Base-by-base conservation (phyloP, 2,113 vertebrate species). In the Boleophthalmus pectinirostris region DNA sequence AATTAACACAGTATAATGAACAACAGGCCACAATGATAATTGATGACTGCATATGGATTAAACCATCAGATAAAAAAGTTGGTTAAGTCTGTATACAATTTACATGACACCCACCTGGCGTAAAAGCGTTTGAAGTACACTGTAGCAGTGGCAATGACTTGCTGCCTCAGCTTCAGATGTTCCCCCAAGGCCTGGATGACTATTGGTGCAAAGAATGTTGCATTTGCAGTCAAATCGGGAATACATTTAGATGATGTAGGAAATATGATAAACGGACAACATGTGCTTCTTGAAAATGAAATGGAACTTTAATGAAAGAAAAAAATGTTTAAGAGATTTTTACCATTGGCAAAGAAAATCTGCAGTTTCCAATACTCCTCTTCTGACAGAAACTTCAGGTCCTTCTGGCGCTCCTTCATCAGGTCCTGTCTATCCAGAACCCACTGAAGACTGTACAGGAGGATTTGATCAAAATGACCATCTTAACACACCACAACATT, bases 71-170 rank as follows among this genome's bases (percentile, higher is more conserved):
- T 21, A 54, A 54, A 54, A 10, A 20, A 54, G 13, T 47, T 16
- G 14, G 12, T 43, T 43, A 43, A 43, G 38, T 47, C 3, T 54
- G 23, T 5, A 57, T 24, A 57, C 12, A 24, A 23, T 57, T 24
- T 57, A 24, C 54, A 57, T 64, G 16, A n/a, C 25, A 43, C 43
- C 45, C 20, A 98, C 98, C 98, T 96, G 90, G 97, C 97, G 93
- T 99, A 98, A 92, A 99, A 99, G 82, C 98, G 97, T 93, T 99
- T 99, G 91, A 99, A 99, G 93, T 99, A 99, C 74, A 99, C 98
- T 6, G 98, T 99, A 83, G 98, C 98, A 53, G 98, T 99, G 66
- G 98, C 98, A 87, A 99, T 99, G 91, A 99, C 98, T 94, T 99
- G 98, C 90, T 99, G 97, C 90, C 98, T 94, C 91, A 99, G 94